These are phyloP conservation scores for Pseudolycoriella hygida DNA, from an alignment of 2,888 invertebrate species.

Conservation along the genomic window DNA sequence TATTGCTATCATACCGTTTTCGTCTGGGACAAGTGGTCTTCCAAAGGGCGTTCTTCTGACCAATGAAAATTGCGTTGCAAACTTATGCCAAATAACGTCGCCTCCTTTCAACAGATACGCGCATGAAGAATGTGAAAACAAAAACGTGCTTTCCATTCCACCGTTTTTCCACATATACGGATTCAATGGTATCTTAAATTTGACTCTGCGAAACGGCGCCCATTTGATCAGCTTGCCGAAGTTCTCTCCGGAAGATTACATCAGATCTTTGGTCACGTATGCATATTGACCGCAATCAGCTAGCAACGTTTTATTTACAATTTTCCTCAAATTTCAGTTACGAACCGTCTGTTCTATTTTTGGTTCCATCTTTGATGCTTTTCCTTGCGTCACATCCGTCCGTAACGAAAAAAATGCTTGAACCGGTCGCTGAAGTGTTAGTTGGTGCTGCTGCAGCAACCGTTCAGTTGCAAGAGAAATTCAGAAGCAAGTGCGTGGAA, in stretches of 20 bases:
- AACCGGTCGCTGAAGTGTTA: conserved; percentile 42
- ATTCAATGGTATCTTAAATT: conserved; percentile 47
- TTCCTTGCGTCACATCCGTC: conserved; percentile 56
- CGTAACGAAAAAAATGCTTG: conserved; percentile 46
- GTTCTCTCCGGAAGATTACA: conserved; percentile 56
- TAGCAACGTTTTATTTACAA: too few species aligned
- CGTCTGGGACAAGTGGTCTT: conserved; percentile 14
- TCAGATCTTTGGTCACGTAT: conserved; percentile 34
- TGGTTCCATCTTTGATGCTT: conserved; percentile 60
- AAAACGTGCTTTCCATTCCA: conserved; percentile 41
- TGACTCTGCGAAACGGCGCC: conserved; percentile 37
- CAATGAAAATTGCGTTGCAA: conserved; percentile 26
- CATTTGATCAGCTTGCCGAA: conserved; percentile 47
- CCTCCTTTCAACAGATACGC: conserved; percentile 11
- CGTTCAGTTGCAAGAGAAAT: conserved; percentile 42
- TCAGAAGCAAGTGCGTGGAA: conserved; percentile 37
- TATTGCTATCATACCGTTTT: conserved; percentile 40
- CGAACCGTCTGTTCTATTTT: conserved; percentile 42
- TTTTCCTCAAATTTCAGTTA: conserved; percentile 33
- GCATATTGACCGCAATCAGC: too few species aligned
- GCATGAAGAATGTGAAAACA: conserved; percentile 28
- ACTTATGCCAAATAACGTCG: conserved; percentile 24
- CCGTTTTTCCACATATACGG: conserved; percentile 72
- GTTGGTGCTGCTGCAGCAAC: conserved; percentile 60
- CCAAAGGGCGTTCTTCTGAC: conserved; percentile 1